Base-by-base conservation (phyloP, 2,888 invertebrate genomes). In the Drosophila hawaiiensis region DNA sequence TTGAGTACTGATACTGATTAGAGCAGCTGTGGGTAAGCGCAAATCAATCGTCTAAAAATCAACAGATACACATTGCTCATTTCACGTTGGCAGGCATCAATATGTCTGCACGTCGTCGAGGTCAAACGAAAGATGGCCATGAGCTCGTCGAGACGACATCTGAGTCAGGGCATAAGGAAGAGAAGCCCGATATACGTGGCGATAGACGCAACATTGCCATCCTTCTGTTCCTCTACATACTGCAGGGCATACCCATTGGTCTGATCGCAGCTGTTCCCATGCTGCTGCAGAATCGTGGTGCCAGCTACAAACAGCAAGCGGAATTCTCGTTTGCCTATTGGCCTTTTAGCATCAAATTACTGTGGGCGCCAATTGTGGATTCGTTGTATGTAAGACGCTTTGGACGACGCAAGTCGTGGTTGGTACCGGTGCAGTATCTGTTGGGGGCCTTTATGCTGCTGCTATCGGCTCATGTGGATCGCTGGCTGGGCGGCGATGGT, bases 321-420 rank as follows among this genome's bases (percentile, higher is more conserved):
- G 97, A 97, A 92, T 97, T 98, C 93, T 99, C 99, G 94, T 97
- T 98, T 91, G 98, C 97, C 0, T 96, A 96, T 86, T 99, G 98
- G 98, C 98, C 98, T 0, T 97, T 97, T 89, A 96, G 96, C 92
- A 94, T 99, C 53, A 99, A 99, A 93, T 94, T 99, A 53, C 92
- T 99, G 67, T 99, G 99, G 99, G 99, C 99, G 0, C 99, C 99
- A 2, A 95, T 99, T 82, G 99, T 99, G 6, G 99, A 99, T 94
- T 97, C 99, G 0, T 92, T 98, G 55, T 99, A 97, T 92, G 96
- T 96, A 78, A 94, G 95, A 14, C 94, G 95, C 75, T 97, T 99
- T 93, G 99, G 99, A 1, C 94, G 99, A 31, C 94, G 99, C 72
- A 99, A 99, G 94, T 98, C 97, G 9, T 98, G 98, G 98, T 95